Evolutionary conservation across 2,113 vertebrate genomes (phyloP).

Genomic region (Nothoprocta perdicaria): DNA sequence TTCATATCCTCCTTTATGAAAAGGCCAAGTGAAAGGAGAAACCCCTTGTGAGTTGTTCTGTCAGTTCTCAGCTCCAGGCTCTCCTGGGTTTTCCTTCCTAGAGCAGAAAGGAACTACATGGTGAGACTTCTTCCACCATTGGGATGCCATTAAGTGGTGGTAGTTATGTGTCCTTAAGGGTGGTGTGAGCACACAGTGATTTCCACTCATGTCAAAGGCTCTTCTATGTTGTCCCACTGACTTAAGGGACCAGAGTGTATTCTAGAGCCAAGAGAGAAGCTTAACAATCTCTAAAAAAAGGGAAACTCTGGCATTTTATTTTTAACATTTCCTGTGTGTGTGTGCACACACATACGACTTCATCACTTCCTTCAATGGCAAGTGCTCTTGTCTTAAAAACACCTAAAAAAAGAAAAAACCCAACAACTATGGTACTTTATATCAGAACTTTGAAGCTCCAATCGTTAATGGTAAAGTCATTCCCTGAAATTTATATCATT

Average conservation of each 20-base stretch:
- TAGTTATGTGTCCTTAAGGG: background rate
- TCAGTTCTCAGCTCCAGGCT: background rate
- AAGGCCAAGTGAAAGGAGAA: background rate
- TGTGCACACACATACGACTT: background rate
- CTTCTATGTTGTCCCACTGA: background rate
- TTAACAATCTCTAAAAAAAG: background rate
- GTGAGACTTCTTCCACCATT: background rate
- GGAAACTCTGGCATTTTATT: background rate
- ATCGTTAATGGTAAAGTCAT: conserved; percentile 1
- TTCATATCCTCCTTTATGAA: background rate
- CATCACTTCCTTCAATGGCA: background rate
- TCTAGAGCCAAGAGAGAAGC: background rate
- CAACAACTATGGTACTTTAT: background rate
- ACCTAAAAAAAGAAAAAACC: background rate
- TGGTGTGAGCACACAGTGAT: background rate
- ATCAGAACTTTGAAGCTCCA: background rate
- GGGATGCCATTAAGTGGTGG: background rate
- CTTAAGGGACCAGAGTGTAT: background rate
- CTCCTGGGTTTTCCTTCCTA: background rate
- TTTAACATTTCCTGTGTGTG: background rate
- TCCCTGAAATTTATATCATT: background rate
- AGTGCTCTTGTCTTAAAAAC: background rate
- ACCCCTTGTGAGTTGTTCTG: accelerated
- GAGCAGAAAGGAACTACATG: background rate
- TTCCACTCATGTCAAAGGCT: background rate